phyloP scores from a whole-genome alignment of 2,888 invertebrate species.

The Rhagium mordax region DNA sequence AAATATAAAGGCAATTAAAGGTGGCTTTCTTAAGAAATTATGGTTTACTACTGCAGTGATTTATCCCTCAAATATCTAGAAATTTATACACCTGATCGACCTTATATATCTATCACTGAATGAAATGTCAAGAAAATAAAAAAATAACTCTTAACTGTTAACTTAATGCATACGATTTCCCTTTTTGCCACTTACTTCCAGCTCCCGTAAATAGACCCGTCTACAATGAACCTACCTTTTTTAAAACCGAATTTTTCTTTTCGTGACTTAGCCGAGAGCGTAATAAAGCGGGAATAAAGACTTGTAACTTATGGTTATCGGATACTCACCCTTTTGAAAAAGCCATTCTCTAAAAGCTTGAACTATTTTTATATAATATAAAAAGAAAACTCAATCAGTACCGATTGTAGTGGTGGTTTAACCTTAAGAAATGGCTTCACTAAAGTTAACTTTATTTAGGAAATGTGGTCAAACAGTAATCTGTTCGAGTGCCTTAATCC shows the following conservation, averaged over 20 bases:
- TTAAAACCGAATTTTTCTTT: conserved; percentile 7
- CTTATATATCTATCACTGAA: too few relatives aligned
- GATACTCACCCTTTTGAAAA: conserved; percentile 22
- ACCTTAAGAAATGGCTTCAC: neutral
- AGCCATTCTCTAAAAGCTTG: neutral
- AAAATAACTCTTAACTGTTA: neutral
- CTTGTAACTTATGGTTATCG: conserved; percentile 32
- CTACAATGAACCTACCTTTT: conserved; percentile 3
- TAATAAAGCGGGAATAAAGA: conserved; percentile 26
- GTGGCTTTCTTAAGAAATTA: too few relatives aligned
- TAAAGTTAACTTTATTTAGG: neutral
- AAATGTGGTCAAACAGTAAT: neutral
- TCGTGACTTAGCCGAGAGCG: conserved; percentile 26
- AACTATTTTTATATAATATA: conserved; percentile 4
- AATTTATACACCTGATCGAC: too few relatives aligned
- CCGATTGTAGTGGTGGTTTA: conserved; percentile 1
- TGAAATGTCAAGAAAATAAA: too few relatives aligned
- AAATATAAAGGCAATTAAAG: too few relatives aligned
- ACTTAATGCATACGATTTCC: neutral
- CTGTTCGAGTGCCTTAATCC: too few relatives aligned
- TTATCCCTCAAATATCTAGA: too few relatives aligned
- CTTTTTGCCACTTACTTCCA: neutral
- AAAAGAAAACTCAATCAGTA: conserved; percentile 5
- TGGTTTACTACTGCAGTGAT: too few relatives aligned
- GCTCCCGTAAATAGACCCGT: neutral